Evolutionary conservation across 2,888 invertebrate genomes (phyloP), one percentile per base, ranked within the genome.

Genomic region (Lottia gigantea): DNA sequence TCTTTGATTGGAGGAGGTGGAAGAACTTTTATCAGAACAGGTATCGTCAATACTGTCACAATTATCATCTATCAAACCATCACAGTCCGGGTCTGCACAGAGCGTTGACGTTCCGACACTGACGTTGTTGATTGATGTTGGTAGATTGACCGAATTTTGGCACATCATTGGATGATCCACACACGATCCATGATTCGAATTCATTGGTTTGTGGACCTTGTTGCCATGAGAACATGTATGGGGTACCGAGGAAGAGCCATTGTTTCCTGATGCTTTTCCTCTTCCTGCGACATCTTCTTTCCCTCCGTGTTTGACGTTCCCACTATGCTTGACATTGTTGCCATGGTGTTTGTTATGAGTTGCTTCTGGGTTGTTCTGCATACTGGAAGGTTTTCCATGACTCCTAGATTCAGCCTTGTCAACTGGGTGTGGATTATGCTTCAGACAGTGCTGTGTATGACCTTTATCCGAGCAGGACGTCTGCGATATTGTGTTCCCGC

Each of bases 1-100:
- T 74, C 88, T 88, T 80, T 88, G 88, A 76, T 85, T 88, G 47
- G 88, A 86, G 19, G 89, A 88, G 2, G 89, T 89, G 49, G 90
- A 90, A 55, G 89, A 89, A 69, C 90, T 90, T 71, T 89, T 85
- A 76, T 90, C 90, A 23, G 90, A 90, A 74, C 90, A 89, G 75
- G 88, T 86, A 76, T 88, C 88, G 71, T 88, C 88, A 62, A 84
- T 83, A 72, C 86, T 85, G 75, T 87, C 87, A 74, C 83, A 83
- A 74, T 84, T 84, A 62, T 86, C 85, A 64, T 86, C 86, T 68
- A 80, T 80, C 72, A 83, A 81, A 66, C 81, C 83, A 71, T 82
- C 83, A 80, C 85, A 86, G 70, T 85, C 85, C 0, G 83, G 83
- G 68, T 87, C 87, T 49, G 76, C 74, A 75, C 83, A 83, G 46